Evolutionary conservation across 2,888 invertebrate genomes (phyloP).

Genomic region (Parnassius glacialis): DNA sequence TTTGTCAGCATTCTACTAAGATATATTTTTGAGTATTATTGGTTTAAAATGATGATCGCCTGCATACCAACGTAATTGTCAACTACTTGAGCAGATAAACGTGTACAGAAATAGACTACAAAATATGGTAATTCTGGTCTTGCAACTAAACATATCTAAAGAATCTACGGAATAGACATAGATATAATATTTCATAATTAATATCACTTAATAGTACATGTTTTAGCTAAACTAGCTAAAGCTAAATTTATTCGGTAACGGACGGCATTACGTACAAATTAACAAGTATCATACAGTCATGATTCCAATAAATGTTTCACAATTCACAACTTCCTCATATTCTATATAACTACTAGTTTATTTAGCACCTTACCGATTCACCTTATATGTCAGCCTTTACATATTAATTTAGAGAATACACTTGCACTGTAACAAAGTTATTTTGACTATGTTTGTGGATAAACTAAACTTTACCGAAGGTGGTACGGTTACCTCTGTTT

Average conservation of each 20-base stretch:
- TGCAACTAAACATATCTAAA: conserved; percentile 43
- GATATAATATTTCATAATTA: conserved; percentile 51
- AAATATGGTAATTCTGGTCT: background rate
- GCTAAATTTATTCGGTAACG: conserved; percentile 76
- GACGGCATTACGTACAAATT: conserved; percentile 77
- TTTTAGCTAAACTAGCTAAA: conserved; percentile 64
- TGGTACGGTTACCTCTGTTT: conserved; percentile 73
- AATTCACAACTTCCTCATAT: conserved; percentile 58
- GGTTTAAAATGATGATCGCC: conserved; percentile 14
- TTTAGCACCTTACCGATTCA: conserved; percentile 78
- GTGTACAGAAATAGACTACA: conserved; percentile 16
- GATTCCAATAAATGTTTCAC: conserved; percentile 50
- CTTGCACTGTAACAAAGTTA: conserved; percentile 67
- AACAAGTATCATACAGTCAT: conserved; percentile 69
- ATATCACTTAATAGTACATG: conserved; percentile 56
- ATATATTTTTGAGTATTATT: conserved; percentile 20
- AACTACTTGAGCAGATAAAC: conserved; percentile 6
- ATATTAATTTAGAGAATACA: conserved; percentile 61
- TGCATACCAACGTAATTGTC: conserved; percentile 1
- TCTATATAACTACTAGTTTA: conserved; percentile 66
- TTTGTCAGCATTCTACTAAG: background rate
- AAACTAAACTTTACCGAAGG: conserved; percentile 32
- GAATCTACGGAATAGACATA: conserved; percentile 50
- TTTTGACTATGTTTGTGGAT: conserved; percentile 65
- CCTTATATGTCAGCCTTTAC: conserved; percentile 78